Evolutionary conservation across 64 coral and sea anemone genomes (phyloP).

Genomic region (Stylophora pistillata): DNA sequence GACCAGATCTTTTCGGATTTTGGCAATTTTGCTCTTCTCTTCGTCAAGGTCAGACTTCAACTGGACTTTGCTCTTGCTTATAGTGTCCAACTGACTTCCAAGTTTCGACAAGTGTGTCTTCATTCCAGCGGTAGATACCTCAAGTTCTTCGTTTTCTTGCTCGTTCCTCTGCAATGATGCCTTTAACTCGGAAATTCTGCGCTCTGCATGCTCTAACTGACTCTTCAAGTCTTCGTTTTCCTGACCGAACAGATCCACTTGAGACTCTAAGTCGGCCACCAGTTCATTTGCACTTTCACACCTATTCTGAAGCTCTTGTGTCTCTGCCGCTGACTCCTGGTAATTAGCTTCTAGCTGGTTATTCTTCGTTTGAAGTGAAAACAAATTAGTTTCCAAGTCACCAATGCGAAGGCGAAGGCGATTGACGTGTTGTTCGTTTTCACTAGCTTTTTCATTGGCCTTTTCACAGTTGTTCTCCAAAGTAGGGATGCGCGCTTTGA

Average conservation of each 20-base stretch:
- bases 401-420: slow-evolving; percentile 57
- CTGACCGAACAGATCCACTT: slow-evolving; percentile 37
- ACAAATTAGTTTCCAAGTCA: slow-evolving; percentile 77
- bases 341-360: slow-evolving; percentile 67
- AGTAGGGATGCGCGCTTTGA: slow-evolving; percentile 56
- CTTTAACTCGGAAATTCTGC: slow-evolving; percentile 64
- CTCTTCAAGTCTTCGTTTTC: slow-evolving; percentile 84
- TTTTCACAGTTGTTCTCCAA: slow-evolving; percentile 73
- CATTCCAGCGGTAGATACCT: slow-evolving; percentile 65
- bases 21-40: slow-evolving; percentile 66
- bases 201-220: slow-evolving; percentile 69
- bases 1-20: slow-evolving; percentile 64
- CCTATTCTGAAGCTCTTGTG: slow-evolving; percentile 44
- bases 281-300: slow-evolving; percentile 45
- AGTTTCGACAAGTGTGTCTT: slow-evolving; percentile 85
- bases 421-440: slow-evolving; percentile 67
- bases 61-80: slow-evolving; percentile 56
- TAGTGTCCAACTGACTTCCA: slow-evolving; percentile 68
- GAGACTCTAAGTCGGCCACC: slow-evolving; percentile 53
- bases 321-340: slow-evolving; percentile 43
- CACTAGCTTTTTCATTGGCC: slow-evolving; percentile 71
- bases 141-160: slow-evolving; percentile 81
- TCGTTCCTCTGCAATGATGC: slow-evolving; percentile 67
- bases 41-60: slow-evolving; percentile 79
- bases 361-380: slow-evolving; percentile 67